Evolutionary conservation across 2,113 vertebrate genomes (phyloP), one percentile per base, ranked within the genome.

Genomic region (Otocyon megalotis): DNA sequence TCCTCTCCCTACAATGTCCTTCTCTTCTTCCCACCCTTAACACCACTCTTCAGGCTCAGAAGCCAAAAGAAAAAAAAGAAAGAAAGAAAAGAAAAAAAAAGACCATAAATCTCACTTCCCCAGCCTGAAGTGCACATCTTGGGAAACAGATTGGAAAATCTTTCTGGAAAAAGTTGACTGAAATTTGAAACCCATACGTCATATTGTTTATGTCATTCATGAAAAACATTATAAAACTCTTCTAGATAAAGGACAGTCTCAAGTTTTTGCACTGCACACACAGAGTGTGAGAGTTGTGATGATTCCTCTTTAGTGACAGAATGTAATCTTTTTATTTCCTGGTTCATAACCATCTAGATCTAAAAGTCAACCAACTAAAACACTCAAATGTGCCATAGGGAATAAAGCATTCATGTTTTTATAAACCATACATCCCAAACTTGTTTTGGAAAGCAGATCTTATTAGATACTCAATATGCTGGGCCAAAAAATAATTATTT

Each of bases 101-200:
- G 17, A 56, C 43, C 26, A 10, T 69, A 65, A 71, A 6, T 56
- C 50, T 60, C 60, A 67, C 24, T 35, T 88, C 48, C 26, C 56
- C 54, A 90, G 71, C 26, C 62, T 69, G 24, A 93, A 72, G 30
- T 48, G 63, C 12, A 88, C 17, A 84, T 50, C 74, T 76, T 81
- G 26, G 37, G 62, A 92, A 82, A 88, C 30, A 97, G 72, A 83
- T 24, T 63, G 30, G 62, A 88, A 96, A 96, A 53, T 77, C 58
- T 94, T 90, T 92, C 88, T 50, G 35, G 56, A 35, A 96, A 85
- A 93, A 77, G 37, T 80, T 77, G 37, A 74, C 71, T 71, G 1
- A 74, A 89, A 96, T 67, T 90, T 63, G 67, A 95, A 86, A 84
- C 50, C 32, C 58, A 74, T 65, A 80, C 15, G 3, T 72, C 53